Evolutionary conservation across 2,888 invertebrate genomes (phyloP), one percentile per base, ranked within the genome.

Genomic region (Drosophila diplacantha): DNA sequence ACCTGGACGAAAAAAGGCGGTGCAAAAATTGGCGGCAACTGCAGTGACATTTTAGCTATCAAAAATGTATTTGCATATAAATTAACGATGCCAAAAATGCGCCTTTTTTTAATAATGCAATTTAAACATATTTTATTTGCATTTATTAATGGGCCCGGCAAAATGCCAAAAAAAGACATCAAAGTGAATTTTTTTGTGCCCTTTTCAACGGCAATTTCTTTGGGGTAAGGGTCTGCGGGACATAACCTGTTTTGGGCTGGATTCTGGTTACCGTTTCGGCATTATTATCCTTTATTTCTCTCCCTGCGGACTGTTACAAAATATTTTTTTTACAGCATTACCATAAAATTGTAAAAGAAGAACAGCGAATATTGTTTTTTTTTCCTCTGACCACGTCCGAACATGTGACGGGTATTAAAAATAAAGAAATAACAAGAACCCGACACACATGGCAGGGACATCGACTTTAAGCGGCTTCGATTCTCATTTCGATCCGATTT

Each of bases 41-140:
- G 63, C 77, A 74, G 63, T 81, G 79, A 75, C 79, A 80, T 80
- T 80, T 79, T 78, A 83, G 83, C 83, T 78, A 80, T 80, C 81
- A 80, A 80, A 80, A 74, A 78, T 78, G 79, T 83, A 80, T 80
- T 80, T 80, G 79, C 79, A 80, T 80, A 81, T 80, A 80, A 81
- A 80, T 80, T 80, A 80, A 80, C 83, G 80, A 72, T 65, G 63
- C 72, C 58, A 58, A 61, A 61, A 61, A 62, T 61, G 11, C 14
- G 20, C 18, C 67, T 73, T 83, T 70, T 78, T 83, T 81, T 81
- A 77, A 78, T 80, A 81, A 81, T 74, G 83, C 79, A 80, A 80
- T 80, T 80, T 80, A 80, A 80, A 81, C 81, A 80, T 80, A 83
- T 80, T 81, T 79, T 83, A 83, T 78, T 78, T 80, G 79, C 81